phyloP scores from a whole-genome alignment of 2,113 vertebrate genomes.

The Planiliza haematocheilus region DNA sequence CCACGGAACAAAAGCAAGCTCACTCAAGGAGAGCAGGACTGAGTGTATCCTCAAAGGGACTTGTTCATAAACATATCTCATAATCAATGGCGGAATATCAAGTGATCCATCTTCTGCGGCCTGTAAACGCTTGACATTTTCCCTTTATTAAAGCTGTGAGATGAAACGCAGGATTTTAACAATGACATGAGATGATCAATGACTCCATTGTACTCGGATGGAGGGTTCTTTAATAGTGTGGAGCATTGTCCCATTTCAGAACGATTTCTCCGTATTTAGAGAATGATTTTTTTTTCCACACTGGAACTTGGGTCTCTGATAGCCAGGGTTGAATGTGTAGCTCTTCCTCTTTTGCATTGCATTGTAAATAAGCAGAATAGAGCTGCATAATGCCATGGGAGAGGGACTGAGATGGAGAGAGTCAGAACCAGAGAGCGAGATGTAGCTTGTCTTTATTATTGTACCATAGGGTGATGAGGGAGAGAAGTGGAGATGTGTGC shows the following conservation, averaged over 20 bases:
- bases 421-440: not conserved
- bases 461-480: constrained; percentile 34
- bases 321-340: constrained; percentile 8
- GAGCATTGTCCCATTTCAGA: constrained; percentile 51
- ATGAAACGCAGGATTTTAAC: constrained; percentile 67
- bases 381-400: constrained; percentile 16
- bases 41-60: constrained; percentile 14
- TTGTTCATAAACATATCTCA: constrained; percentile 69
- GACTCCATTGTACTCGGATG: constrained; percentile 57
- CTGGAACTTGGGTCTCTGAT: constrained; percentile 40
- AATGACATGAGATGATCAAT: constrained; percentile 73
- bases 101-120: constrained; percentile 71
- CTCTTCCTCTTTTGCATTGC: constrained; percentile 33
- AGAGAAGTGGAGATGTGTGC: constrained; percentile 30
- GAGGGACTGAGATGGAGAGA: constrained; percentile 15
- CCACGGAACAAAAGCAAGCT: constrained; percentile 13
- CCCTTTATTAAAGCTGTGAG: constrained; percentile 73
- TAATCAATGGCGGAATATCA: constrained; percentile 73
- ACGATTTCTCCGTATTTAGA: constrained; percentile 52
- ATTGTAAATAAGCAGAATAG: constrained; percentile 46
- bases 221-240: constrained; percentile 54
- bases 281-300: constrained; percentile 53
- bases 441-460: constrained; percentile 41
- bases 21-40: constrained; percentile 2
- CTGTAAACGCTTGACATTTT: constrained; percentile 71